Evolutionary conservation across 2,888 invertebrate genomes (phyloP).

Genomic region (Chloroclystis v-ata): DNA sequence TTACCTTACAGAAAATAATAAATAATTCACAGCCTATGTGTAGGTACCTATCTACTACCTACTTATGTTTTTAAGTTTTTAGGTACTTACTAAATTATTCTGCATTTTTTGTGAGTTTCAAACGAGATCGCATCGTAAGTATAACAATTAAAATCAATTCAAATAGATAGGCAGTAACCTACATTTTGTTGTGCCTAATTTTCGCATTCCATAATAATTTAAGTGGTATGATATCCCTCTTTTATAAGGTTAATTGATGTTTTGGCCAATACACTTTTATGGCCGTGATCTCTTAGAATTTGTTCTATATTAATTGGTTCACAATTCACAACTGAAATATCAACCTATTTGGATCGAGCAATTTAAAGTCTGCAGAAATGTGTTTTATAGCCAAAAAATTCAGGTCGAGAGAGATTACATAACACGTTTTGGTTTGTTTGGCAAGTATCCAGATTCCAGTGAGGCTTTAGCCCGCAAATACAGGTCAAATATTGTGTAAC

Average conservation of each 20-base stretch:
- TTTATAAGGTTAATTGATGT: slow-evolving; percentile 19
- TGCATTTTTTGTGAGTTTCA: too few relatives aligned
- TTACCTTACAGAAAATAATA: too few relatives aligned
- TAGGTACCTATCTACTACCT: too few relatives aligned
- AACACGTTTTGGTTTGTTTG: slow-evolving; percentile 24
- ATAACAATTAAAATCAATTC: too few relatives aligned
- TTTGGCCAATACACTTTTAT: slow-evolving; percentile 22
- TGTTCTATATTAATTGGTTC: slow-evolving; percentile 16
- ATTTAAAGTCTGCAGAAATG: not conserved
- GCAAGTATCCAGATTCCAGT: slow-evolving; percentile 24
- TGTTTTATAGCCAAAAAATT: slow-evolving; percentile 5
- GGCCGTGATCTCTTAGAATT: slow-evolving; percentile 10
- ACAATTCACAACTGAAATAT: slow-evolving; percentile 4
- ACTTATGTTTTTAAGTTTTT: too few relatives aligned
- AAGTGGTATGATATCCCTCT: not conserved
- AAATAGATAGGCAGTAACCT: too few relatives aligned
- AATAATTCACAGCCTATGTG: too few relatives aligned
- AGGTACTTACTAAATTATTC: too few relatives aligned
- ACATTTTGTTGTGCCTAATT: slow-evolving; percentile 4
- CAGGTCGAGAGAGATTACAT: slow-evolving; percentile 21
- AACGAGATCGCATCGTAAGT: not conserved
- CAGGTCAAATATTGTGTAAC: slow-evolving; percentile 11
- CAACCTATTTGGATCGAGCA: not conserved
- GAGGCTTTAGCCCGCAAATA: slow-evolving; percentile 6
- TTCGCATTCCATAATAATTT: slow-evolving; percentile 3